phyloP scores from a whole-genome alignment of 2,797 vertebrate species.

The Syncerus caffer region DNA sequence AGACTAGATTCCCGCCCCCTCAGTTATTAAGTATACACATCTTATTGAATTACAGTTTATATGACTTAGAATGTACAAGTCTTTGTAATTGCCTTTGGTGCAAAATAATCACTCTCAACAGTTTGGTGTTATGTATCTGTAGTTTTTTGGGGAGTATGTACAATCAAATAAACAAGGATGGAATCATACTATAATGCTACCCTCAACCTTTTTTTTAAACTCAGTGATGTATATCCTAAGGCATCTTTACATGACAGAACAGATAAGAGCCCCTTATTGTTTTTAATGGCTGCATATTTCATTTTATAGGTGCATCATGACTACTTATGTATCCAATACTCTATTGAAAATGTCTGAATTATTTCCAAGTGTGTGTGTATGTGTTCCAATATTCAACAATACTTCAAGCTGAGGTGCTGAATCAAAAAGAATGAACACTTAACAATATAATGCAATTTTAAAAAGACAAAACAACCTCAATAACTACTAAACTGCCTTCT shows the following conservation, averaged over 20 bases:
- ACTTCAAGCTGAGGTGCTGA: background rate
- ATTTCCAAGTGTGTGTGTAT: background rate
- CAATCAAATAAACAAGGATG: background rate
- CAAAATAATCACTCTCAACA: background rate
- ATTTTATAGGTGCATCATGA: background rate
- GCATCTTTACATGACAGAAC: background rate
- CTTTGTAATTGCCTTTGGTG: background rate
- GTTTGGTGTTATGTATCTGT: background rate
- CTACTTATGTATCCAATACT: background rate
- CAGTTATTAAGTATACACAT: background rate
- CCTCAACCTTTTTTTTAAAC: background rate
- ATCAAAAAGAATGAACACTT: slow-evolving; percentile 1
- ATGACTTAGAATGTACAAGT: background rate
- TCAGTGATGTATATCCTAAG: background rate
- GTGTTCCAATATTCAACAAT: background rate
- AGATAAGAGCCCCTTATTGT: background rate
- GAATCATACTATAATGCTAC: background rate
- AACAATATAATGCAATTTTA: background rate
- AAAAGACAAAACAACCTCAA: background rate
- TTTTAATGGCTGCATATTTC: background rate
- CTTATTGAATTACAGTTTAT: background rate
- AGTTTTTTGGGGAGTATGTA: background rate
- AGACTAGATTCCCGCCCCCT: background rate
- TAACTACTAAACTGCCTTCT: background rate
- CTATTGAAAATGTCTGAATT: background rate